phyloP scores from a whole-genome alignment of 2,113 vertebrate species.

The Pedionomus torquatus region DNA sequence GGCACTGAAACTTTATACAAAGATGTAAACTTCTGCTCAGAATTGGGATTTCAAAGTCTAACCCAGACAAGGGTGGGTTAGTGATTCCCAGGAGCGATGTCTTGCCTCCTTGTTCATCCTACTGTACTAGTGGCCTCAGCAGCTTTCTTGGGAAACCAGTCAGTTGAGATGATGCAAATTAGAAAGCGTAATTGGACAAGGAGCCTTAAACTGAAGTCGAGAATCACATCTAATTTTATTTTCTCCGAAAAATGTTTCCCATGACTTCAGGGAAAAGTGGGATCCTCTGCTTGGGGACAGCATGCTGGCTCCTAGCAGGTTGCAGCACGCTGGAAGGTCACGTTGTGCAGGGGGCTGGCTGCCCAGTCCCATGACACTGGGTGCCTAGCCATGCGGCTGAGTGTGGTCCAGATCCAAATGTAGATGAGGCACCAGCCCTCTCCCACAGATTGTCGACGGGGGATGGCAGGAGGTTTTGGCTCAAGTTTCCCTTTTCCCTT shows the following conservation, averaged over 20 bases:
- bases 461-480: background rate
- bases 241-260: conserved; percentile 42
- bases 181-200: background rate
- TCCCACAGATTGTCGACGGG: background rate
- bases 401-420: accelerated
- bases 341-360: background rate
- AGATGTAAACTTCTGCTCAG: background rate
- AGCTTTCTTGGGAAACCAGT: background rate
- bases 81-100: background rate
- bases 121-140: background rate
- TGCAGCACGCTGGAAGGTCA: background rate
- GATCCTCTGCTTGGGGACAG: background rate
- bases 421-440: background rate
- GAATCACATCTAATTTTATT: background rate
- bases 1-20: background rate
- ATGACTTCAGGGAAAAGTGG: background rate
- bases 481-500: background rate
- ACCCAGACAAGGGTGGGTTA: background rate
- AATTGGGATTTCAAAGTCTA: background rate
- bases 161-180: background rate
- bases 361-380: accelerated
- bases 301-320: background rate
- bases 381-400: accelerated
- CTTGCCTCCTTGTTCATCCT: background rate
- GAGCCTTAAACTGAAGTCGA: background rate